A percentile compares a stretch with the other conserved stretches of the same genome.
Conservation (phyloP, 1,140 invertebrate genomes). For the Augochlora pura region DNA sequence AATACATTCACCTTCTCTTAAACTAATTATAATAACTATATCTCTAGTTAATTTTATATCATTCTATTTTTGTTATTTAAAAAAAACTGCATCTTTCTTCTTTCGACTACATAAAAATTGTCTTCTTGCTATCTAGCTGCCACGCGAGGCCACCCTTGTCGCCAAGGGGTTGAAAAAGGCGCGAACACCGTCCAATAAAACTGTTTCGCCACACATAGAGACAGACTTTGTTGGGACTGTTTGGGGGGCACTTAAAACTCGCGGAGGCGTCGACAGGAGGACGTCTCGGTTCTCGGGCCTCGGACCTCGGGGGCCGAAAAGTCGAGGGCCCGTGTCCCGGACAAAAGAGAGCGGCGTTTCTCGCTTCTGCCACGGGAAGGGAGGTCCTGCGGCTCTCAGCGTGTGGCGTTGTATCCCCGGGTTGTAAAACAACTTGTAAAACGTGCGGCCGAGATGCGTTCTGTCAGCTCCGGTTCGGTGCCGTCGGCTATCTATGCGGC, state of each 20-base stretch:
- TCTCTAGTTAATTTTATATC: too few relatives aligned
- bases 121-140: too few relatives aligned
- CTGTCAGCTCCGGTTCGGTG: constrained; percentile 55
- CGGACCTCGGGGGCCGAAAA: constrained; percentile 16
- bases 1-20: too few relatives aligned
- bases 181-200: too few relatives aligned
- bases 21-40: too few relatives aligned
- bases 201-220: not conserved
- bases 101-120: too few relatives aligned
- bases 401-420: constrained; percentile 69
- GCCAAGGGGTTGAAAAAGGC: too few relatives aligned
- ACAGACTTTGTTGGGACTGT: not conserved
- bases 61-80: too few relatives aligned
- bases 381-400: constrained; percentile 54
- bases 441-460: constrained; percentile 67
- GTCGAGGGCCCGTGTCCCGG: constrained; percentile 22
- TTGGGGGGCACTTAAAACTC: not conserved
- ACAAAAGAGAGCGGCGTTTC: constrained; percentile 51
- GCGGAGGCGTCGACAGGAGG: constrained; percentile 14
- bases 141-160: too few relatives aligned
- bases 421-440: constrained; percentile 80
- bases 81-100: too few relatives aligned
- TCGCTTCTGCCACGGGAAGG: constrained; percentile 24
- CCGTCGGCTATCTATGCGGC: constrained; percentile 65
- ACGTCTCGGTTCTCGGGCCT: constrained; percentile 6